Base-by-base conservation (phyloP, 2,113 vertebrate species). In the Corydoras sp. region DNA sequence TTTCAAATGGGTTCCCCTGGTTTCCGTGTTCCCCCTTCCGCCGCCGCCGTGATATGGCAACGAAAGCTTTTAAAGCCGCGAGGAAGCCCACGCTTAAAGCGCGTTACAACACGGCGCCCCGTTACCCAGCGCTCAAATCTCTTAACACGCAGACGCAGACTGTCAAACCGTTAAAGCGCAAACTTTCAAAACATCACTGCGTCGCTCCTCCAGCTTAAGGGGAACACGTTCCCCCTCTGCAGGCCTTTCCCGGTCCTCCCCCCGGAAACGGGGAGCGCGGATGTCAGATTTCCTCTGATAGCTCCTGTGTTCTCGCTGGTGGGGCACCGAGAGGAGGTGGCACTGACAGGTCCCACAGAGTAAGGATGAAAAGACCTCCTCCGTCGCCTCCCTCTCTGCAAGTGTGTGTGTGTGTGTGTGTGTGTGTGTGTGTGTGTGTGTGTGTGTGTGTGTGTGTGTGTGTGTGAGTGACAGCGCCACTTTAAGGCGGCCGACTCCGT, bases 281-380 rank as follows among this genome's bases (percentile, higher is more conserved):
- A 80, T 80, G 75, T 74, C 77, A 77, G 69, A 69, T 75, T 74
- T 54, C 73, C 80, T 81, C 61, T 79, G 75, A 74, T 77, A 79
- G 65, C 80, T 75, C 69, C 72, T 77, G 74, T 79, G 74, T 75
- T 73, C 65, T 43, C 71, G 69, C 76, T 82, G 76, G 70, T 81
- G 66, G 79, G 71, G 65, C 70, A 79, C 63, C 71, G 75, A 65
- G 77, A 75, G 68, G 63, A 75, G 75, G 76, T 79, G 73, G 72
- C 75, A 71, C 65, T 81, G 78, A 83, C 82, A 83, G 80, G 76
- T 80, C 80, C 81, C 74, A 71, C 68, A 73, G 65, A 77, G 74
- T 68, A 43, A 31, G 71, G 76, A 81, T 81, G 72, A 81, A 83
- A 83, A 77, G 70, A 61, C 62, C 68, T 70, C 48, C 75, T 66